Base-by-base conservation (phyloP, 2,888 invertebrate genomes). In the Brenthis hecate region DNA sequence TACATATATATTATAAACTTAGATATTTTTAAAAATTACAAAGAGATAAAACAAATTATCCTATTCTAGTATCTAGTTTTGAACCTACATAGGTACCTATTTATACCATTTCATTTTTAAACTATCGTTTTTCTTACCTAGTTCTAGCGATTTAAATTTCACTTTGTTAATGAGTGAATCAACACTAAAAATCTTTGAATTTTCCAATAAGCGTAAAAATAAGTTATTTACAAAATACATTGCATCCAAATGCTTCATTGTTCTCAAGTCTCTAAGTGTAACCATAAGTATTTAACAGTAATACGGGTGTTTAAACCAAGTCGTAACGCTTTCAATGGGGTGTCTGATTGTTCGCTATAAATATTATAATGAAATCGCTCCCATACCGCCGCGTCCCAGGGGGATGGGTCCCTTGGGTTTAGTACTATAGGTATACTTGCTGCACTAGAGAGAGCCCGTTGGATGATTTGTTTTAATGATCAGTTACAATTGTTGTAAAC, bases 351-450 rank as follows among this genome's bases (percentile, higher is more conserved):
- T 60, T 66, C 69, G 72, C 70, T 72, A 74, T 75, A 75, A 77
- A 76, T 75, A 75, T 76, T 76, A 76, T 77, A 77, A 75, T 77
- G 72, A 77, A 76, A 77, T 74, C 72, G 72, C 69, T 66, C 61
- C 72, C 53, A 55, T 68, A 64, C 58, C 69, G 72, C 70, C 43
- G 67, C 68, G 51, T 56, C 72, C 68, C 67, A 28, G 56, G 64
- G 69, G 70, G 71, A 54, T 54, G 54, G 51, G 48, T 51, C 63
- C 62, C 56, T 19, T 56, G 55, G 53, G 55, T 47, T 28, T 56
- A 55, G 47, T 47, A 28, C 64, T 47, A 19, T 32, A 28, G 19
- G 60, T 48, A 51, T 32, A 50, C 50, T 61, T 61, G 28, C 32
- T 16, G 36, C 8, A 43, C 36, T 11, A 43, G 36, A 11, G 36